A percentile compares a stretch with the other conserved stretches of the same genome.
Evolutionary conservation across 1,140 invertebrate genomes (phyloP).

Genomic region (Homarus americanus): DNA sequence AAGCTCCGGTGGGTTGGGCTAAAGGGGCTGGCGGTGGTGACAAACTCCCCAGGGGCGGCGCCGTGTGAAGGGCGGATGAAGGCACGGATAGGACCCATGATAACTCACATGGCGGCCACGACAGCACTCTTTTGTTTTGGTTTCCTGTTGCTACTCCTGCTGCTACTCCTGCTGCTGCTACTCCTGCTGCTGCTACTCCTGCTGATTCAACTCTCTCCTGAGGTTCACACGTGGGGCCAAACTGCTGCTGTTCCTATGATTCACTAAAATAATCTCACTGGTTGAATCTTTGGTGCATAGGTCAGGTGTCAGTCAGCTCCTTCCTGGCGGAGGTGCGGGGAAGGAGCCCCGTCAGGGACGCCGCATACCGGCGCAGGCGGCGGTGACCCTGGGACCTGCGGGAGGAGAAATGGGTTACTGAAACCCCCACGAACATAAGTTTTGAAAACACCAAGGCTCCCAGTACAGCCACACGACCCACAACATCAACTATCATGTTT

Average conservation of each 20-base stretch:
- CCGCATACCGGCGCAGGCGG: conserved; percentile 31
- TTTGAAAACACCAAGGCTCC: no score
- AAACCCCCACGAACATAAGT: no score
- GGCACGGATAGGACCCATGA: conserved; percentile 65
- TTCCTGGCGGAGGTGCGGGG: conserved; percentile 55
- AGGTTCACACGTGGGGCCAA: conserved; percentile 13
- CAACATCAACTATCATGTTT: no score
- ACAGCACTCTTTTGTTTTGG: no score
- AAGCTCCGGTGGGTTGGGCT: conserved; percentile 38
- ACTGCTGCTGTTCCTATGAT: background rate
- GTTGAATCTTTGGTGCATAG: conserved; percentile 10
- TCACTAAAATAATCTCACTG: background rate
- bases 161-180: background rate
- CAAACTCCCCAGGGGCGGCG: conserved; percentile 56
- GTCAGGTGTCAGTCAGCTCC: conserved; percentile 43
- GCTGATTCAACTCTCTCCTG: background rate
- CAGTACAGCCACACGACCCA: no score
- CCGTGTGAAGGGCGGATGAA: conserved; percentile 44
- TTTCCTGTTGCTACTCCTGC: background rate
- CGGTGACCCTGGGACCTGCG: conserved; percentile 41
- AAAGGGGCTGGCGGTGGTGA: conserved; percentile 46
- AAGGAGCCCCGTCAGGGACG: conserved; percentile 53
- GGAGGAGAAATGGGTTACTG: background rate
- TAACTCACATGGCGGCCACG: background rate
- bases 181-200: background rate